These are phyloP conservation scores for Diglossa cyanea DNA, from an alignment of 2,797 vertebrate genomes.

Conservation along the genomic window DNA sequence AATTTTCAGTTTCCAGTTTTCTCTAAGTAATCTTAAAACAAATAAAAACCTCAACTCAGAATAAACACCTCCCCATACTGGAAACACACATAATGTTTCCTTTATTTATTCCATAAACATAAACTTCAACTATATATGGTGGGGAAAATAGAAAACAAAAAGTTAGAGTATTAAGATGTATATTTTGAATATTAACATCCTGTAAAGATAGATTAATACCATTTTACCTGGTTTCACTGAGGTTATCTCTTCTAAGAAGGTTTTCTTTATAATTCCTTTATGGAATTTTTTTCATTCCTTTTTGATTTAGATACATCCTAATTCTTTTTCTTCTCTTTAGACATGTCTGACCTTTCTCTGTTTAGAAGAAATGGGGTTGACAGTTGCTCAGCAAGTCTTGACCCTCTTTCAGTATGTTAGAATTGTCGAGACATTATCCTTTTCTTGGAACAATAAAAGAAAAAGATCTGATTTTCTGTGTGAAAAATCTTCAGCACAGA, in stretches of 20 bases:
- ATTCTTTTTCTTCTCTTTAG: neutral
- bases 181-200: neutral
- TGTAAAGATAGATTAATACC: neutral
- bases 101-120: neutral
- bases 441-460: neutral
- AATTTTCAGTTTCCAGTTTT: neutral
- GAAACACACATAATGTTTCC: neutral
- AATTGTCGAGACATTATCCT: neutral
- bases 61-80: rapidly evolving
- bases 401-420: neutral
- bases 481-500: neutral
- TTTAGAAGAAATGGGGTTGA: neutral
- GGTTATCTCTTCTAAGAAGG: neutral
- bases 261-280: neutral
- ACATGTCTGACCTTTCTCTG: neutral
- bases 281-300: neutral
- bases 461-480: neutral
- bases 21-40: neutral
- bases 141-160: neutral
- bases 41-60: neutral
- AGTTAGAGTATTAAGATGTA: neutral
- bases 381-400: neutral
- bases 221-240: neutral
- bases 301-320: neutral
- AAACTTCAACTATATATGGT: neutral